phyloP scores from a whole-genome alignment of 2,113 vertebrate species.

The Xenopus laevis region DNA sequence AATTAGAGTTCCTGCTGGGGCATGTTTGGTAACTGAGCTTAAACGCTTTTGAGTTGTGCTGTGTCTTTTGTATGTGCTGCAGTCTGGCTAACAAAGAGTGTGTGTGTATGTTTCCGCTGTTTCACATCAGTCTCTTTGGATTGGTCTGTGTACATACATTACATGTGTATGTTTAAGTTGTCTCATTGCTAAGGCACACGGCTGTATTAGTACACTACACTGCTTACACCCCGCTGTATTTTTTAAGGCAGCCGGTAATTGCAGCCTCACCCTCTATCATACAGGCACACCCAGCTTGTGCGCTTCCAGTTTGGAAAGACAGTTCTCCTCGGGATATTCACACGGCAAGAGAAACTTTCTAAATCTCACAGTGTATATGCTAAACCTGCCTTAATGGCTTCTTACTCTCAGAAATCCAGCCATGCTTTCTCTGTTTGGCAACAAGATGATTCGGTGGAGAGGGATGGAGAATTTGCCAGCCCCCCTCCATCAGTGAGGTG shows the following conservation, averaged over 20 bases:
- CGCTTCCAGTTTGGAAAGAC: slow-evolving; percentile 20
- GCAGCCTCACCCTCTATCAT: slow-evolving; percentile 38
- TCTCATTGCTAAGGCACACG: not conserved
- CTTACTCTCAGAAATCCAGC: not conserved
- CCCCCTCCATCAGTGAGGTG: not conserved
- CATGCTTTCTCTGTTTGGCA: slow-evolving; percentile 24
- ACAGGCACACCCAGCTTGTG: slow-evolving; percentile 32
- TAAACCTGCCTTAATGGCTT: slow-evolving; percentile 13
- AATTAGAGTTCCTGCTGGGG: slow-evolving; percentile 3
- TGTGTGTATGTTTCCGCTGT: not conserved
- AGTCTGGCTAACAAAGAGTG: not conserved
- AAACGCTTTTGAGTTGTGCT: not conserved
- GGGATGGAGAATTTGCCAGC: not conserved
- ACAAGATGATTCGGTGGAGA: not conserved
- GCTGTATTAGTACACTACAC: slow-evolving; percentile 31
- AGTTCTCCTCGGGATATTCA: slow-evolving; percentile 10
- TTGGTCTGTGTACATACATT: not conserved
- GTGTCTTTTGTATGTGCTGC: not conserved
- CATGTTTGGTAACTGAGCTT: slow-evolving; percentile 2
- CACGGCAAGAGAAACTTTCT: slow-evolving; percentile 25
- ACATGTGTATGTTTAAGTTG: not conserved
- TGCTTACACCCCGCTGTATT: slow-evolving; percentile 37
- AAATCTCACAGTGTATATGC: not conserved
- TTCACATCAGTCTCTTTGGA: not conserved
- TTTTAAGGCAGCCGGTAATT: slow-evolving; percentile 33